phyloP scores from a whole-genome alignment of 2,113 vertebrate species.

The Progne subis region DNA sequence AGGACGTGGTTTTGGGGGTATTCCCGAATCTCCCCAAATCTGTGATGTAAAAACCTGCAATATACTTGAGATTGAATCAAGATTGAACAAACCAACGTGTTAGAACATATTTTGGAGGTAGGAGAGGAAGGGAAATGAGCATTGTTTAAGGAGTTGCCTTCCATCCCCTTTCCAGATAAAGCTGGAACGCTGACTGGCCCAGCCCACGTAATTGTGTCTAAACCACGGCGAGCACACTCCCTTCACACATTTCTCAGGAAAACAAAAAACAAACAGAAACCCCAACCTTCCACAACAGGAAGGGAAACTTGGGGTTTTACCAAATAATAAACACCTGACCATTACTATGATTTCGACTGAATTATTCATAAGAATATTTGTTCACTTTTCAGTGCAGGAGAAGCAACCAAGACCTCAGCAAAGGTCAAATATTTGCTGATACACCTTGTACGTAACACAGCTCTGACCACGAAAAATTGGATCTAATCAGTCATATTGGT shows the following conservation, averaged over 20 bases:
- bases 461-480: conserved; percentile 19
- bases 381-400: background rate
- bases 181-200: background rate
- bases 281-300: background rate
- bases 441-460: background rate
- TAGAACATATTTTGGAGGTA: background rate
- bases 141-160: conserved; percentile 45
- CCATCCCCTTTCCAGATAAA: conserved; percentile 31
- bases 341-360: background rate
- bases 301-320: background rate
- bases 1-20: background rate
- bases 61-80: background rate
- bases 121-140: background rate
- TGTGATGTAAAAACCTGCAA: background rate
- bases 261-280: conserved; percentile 14
- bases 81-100: background rate
- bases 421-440: background rate
- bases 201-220: background rate
- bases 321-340: background rate
- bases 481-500: conserved; percentile 1
- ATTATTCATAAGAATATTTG: background rate
- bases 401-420: background rate
- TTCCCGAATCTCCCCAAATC: background rate
- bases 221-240: background rate
- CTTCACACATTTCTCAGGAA: conserved; percentile 2